Evolutionary conservation across 2,797 vertebrate genomes (phyloP).

Genomic region (Gymnocypris eckloni): DNA sequence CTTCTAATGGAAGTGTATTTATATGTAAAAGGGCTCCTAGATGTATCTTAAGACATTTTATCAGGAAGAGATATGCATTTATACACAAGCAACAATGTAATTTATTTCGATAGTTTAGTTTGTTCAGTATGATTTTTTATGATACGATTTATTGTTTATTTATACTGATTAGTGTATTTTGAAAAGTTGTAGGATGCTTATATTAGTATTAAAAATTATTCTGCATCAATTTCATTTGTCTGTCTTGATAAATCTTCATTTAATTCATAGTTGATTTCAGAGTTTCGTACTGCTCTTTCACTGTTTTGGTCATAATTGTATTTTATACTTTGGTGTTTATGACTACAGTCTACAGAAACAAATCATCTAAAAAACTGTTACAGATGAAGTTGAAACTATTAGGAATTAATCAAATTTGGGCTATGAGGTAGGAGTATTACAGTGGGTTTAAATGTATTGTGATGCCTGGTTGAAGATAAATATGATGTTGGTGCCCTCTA

Average conservation of each 20-base stretch:
- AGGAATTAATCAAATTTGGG: background rate
- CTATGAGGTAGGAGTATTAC: background rate
- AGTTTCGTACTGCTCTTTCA: background rate
- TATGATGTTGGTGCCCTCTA: background rate
- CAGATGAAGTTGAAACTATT: background rate
- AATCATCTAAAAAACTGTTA: background rate
- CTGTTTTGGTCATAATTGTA: background rate
- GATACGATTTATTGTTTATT: background rate
- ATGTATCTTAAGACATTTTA: background rate
- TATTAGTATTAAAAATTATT: slow-evolving; percentile 13
- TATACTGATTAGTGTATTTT: background rate
- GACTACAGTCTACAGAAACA: background rate
- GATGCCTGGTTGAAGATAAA: background rate
- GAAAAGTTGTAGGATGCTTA: background rate
- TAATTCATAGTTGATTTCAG: background rate
- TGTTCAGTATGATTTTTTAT: background rate
- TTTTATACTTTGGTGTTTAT: background rate
- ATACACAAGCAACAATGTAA: background rate
- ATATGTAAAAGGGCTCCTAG: background rate
- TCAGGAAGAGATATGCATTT: background rate
- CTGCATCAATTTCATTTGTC: background rate
- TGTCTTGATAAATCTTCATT: background rate
- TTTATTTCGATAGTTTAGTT: background rate
- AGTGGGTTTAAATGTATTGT: background rate
- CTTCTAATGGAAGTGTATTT: slow-evolving; percentile 7